These are phyloP conservation scores for Pachycephala philippinensis DNA, from an alignment of 2,113 vertebrate species.

Conservation along the genomic window DNA sequence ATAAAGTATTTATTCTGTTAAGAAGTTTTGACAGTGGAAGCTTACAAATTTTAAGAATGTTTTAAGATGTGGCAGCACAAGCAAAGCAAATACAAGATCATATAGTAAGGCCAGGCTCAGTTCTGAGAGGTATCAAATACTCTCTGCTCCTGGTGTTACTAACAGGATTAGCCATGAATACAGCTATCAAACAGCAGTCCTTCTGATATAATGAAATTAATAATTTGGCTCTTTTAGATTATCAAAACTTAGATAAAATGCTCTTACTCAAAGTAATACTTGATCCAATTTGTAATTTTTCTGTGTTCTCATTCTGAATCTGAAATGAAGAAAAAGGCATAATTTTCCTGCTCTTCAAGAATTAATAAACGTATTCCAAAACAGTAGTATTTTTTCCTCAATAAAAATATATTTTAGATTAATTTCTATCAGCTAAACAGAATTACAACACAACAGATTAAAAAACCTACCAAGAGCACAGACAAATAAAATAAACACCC, in stretches of 20 bases:
- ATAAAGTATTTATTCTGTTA: background rate
- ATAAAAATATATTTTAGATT: background rate
- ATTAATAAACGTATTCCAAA: background rate
- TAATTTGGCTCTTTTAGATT: background rate
- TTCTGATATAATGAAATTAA: background rate
- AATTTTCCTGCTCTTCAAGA: background rate
- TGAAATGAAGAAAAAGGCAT: conserved; percentile 44
- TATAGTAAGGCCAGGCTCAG: background rate
- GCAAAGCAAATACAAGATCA: background rate
- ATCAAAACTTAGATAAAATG: background rate
- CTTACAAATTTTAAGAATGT: background rate
- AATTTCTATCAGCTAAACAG: background rate
- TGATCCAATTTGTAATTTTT: background rate
- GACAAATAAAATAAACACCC: background rate
- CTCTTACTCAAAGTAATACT: conserved; percentile 59
- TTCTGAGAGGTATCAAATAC: background rate
- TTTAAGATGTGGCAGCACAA: background rate
- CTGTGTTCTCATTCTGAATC: conserved; percentile 44
- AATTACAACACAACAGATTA: background rate
- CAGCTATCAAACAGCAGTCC: background rate
- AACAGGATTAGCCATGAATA: background rate
- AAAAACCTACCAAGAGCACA: background rate
- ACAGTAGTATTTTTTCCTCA: background rate
- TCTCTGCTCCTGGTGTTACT: background rate
- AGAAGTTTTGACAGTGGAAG: background rate